Percentiles rank a stretch among this genome's conserved stretches.
Evolutionary conservation across 2,113 vertebrate genomes (phyloP).

Genomic region (Tupaia chinensis): DNA sequence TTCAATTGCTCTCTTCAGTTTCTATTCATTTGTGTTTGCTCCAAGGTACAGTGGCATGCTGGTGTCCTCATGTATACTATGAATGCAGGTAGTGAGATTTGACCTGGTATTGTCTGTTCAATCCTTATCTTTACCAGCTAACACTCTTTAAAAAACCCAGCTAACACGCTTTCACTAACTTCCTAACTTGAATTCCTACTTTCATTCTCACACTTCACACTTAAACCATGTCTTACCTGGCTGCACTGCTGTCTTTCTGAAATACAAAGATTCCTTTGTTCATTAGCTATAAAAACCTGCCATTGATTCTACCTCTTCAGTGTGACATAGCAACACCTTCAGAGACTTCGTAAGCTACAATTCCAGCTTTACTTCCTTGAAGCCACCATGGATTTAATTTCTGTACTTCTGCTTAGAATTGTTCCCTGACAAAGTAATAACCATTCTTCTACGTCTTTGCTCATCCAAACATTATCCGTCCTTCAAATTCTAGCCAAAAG

Average conservation of each 20-base stretch:
- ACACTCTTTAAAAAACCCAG: background rate
- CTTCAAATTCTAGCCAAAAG: background rate
- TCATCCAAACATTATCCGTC: background rate
- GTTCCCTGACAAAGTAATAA: background rate
- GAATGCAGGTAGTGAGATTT: background rate
- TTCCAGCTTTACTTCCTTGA: background rate
- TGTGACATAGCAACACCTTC: background rate
- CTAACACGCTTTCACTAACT: background rate
- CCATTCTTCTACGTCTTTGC: background rate
- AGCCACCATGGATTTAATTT: background rate
- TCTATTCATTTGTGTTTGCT: background rate
- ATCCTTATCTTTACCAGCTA: background rate
- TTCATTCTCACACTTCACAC: background rate
- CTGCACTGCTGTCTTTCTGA: background rate
- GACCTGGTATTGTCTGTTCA: background rate
- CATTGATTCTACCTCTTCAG: rapidly evolving
- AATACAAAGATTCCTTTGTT: background rate
- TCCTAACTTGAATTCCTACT: background rate
- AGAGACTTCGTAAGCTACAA: background rate
- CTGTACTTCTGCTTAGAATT: background rate
- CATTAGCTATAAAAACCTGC: background rate
- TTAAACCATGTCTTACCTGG: background rate
- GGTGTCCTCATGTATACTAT: background rate
- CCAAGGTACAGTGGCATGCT: background rate
- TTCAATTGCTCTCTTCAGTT: background rate